Conservation (phyloP, 2,113 vertebrate genomes). For the Cyprinodon tularosa region DNA sequence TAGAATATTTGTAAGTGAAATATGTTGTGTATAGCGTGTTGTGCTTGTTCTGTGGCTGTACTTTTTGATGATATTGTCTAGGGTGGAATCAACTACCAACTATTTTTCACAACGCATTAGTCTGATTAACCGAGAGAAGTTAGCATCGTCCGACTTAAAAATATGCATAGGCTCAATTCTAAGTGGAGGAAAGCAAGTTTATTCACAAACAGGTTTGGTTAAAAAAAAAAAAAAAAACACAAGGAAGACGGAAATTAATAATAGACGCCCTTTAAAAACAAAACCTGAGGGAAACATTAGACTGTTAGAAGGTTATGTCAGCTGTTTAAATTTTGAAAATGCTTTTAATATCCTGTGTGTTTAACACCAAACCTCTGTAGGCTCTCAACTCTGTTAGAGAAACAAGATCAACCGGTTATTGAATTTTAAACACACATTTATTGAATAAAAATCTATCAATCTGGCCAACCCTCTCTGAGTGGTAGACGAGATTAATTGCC, state of each 20-base stretch:
- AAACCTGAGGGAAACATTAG: background rate
- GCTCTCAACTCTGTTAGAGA: background rate
- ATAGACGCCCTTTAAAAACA: background rate
- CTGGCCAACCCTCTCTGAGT: too few relatives aligned
- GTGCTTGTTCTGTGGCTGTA: too few relatives aligned
- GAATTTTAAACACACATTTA: background rate
- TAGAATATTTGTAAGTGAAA: too few relatives aligned
- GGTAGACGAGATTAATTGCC: too few relatives aligned
- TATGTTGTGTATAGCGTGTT: too few relatives aligned
- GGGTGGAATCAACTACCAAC: too few relatives aligned
- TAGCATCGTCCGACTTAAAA: background rate
- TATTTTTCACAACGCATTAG: too few relatives aligned
- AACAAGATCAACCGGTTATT: background rate
- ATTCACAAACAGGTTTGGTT: background rate
- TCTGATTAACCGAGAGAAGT: background rate
- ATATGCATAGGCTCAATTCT: background rate
- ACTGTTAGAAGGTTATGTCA: background rate
- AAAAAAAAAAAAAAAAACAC: background rate
- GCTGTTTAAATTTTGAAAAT: background rate
- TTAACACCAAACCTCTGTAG: background rate
- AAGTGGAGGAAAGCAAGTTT: background rate
- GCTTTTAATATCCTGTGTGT: background rate
- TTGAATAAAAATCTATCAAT: background rate
- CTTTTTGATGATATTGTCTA: too few relatives aligned
- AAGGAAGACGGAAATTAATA: background rate